These are phyloP conservation scores for Zaprionus ornatus DNA, from an alignment of 1,140 invertebrate genomes.

Conservation along the genomic window DNA sequence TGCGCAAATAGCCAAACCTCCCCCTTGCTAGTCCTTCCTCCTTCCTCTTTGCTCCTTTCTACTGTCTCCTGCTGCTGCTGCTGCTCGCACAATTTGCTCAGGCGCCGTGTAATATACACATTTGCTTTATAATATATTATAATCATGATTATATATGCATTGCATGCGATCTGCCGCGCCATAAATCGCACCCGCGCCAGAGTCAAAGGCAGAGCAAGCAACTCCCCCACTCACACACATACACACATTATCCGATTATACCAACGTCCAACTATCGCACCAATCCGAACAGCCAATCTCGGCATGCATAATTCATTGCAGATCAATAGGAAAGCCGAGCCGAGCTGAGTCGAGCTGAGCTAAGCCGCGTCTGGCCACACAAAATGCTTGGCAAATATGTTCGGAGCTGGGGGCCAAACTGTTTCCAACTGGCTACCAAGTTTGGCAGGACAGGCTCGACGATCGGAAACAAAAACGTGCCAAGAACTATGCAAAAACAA, in stretches of 20 bases:
- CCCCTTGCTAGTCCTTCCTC: constrained; percentile 11
- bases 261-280: constrained; percentile 1
- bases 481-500: constrained; percentile 72
- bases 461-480: constrained; percentile 66
- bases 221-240: constrained; percentile 33
- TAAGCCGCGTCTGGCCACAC: constrained; percentile 55
- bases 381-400: constrained; percentile 77
- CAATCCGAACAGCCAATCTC: constrained; percentile 53
- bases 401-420: constrained; percentile 60
- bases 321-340: constrained; percentile 56
- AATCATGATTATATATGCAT: constrained; percentile 78
- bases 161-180: constrained; percentile 75
- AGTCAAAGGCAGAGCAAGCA: constrained; percentile 29
- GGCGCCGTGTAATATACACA: constrained; percentile 77
- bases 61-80: not conserved
- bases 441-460: constrained; percentile 22
- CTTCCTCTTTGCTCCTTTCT: not conserved
- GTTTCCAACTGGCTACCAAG: constrained; percentile 61
- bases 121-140: constrained; percentile 75
- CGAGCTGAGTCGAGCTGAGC: constrained; percentile 7
- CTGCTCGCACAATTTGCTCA: constrained; percentile 29
- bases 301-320: constrained; percentile 79
- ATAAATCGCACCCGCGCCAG: constrained; percentile 72
- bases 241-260: constrained; percentile 34
- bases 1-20: constrained; percentile 32